Conservation (phyloP, 2,888 invertebrate species). For the Villa cingulata region DNA sequence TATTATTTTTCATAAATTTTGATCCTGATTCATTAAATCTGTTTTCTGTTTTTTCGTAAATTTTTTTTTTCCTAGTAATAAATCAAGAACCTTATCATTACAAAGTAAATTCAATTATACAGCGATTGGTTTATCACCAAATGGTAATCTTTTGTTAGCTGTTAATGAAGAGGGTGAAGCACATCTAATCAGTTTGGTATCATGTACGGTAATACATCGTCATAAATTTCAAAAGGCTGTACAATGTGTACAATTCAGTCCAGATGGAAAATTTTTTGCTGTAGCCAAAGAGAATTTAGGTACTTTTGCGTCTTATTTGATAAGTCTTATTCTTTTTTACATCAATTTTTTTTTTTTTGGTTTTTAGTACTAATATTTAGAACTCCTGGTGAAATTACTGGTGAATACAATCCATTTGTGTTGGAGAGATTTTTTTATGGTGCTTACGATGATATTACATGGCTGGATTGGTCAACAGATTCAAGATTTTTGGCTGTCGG, state of each 20-base stretch:
- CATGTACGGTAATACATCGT: slow-evolving; percentile 67
- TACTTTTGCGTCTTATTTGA: slow-evolving; percentile 22
- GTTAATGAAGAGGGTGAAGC: slow-evolving; percentile 85
- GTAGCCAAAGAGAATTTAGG: slow-evolving; percentile 74
- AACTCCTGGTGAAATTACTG: slow-evolving; percentile 64
- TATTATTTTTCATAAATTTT: slow-evolving; percentile 2
- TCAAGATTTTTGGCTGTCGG: slow-evolving; percentile 82
- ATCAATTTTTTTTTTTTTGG: too few species aligned
- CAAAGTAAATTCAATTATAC: slow-evolving; percentile 80
- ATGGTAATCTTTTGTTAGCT: slow-evolving; percentile 71
- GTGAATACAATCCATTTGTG: slow-evolving; percentile 77
- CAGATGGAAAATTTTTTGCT: slow-evolving; percentile 86
- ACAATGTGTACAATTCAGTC: slow-evolving; percentile 74
- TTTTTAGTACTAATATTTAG: slow-evolving; percentile 68
- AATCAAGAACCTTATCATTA: slow-evolving; percentile 72
- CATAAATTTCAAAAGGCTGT: slow-evolving; percentile 71
- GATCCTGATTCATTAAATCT: slow-evolving; percentile 4
- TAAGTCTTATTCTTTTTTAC: slow-evolving; percentile 6
- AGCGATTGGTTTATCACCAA: slow-evolving; percentile 72
- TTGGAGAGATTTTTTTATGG: slow-evolving; percentile 72
- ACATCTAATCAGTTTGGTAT: slow-evolving; percentile 72
- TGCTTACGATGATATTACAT: slow-evolving; percentile 69
- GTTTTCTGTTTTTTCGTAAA: slow-evolving; percentile 2
- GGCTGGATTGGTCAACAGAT: slow-evolving; percentile 85
- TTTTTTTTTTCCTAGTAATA: slow-evolving; percentile 53